A percentile compares a stretch with the other conserved stretches of the same genome.
Conservation (phyloP, 2,888 invertebrate genomes). For the Pimpla rufipes region DNA sequence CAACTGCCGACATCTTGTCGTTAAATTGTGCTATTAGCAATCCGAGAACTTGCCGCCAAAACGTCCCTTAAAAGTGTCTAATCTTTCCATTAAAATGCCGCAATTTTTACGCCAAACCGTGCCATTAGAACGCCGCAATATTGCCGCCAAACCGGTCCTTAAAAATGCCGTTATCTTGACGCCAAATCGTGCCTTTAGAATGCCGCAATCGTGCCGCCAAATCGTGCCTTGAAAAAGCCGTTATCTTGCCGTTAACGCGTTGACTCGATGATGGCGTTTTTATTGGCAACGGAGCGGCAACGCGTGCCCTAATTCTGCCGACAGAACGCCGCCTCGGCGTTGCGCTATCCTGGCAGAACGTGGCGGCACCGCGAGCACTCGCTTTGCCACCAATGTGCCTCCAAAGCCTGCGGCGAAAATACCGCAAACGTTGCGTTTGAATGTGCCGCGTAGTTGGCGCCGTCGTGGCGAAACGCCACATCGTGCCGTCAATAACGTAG, state of each 20-base stretch:
- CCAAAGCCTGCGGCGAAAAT: neutral
- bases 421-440: constrained; percentile 9
- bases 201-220: neutral
- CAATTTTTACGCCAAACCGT: neutral
- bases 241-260: neutral
- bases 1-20: neutral
- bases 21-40: too few relatives aligned
- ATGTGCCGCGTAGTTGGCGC: constrained; percentile 17
- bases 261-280: neutral
- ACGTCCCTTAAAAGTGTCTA: neutral
- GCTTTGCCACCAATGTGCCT: constrained; percentile 15
- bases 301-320: neutral
- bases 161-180: neutral
- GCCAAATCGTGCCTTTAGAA: neutral
- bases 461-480: constrained; percentile 14
- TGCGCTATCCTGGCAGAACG: neutral
- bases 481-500: constrained; percentile 10
- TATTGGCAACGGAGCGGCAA: constrained; percentile 7
- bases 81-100: neutral
- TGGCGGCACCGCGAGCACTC: constrained; percentile 14
- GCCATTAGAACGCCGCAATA: neutral
- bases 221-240: neutral
- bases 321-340: neutral
- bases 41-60: neutral
- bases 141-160: neutral